Conservation (phyloP, 2,113 vertebrate genomes). For the Stegostoma tigrinum region DNA sequence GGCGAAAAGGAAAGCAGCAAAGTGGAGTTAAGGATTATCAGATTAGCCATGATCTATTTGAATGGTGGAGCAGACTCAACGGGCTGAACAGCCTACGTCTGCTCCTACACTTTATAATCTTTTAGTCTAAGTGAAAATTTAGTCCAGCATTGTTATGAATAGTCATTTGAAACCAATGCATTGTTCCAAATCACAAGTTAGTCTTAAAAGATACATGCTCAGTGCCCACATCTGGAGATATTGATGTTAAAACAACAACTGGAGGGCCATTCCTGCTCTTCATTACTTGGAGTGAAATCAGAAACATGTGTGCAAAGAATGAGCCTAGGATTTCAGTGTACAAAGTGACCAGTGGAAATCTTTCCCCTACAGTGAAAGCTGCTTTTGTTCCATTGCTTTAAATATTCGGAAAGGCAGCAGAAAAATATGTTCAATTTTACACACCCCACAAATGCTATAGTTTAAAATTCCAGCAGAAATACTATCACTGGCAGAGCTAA, state of each 20-base stretch:
- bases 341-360: not conserved
- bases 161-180: not conserved
- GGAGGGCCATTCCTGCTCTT: not conserved
- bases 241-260: constrained; percentile 12
- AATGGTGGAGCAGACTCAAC: too few relatives aligned
- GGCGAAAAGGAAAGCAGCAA: too few relatives aligned
- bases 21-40: too few relatives aligned
- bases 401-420: not conserved
- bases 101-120: too few relatives aligned
- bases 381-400: not conserved
- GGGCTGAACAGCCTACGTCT: too few relatives aligned
- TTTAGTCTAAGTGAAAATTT: not conserved
- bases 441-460: not conserved
- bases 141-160: not conserved
- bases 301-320: constrained; percentile 9
- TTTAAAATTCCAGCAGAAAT: not conserved
- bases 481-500: not conserved
- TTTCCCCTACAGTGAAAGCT: not conserved
- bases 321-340: not conserved
- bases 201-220: not conserved
- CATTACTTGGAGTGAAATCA: not conserved
- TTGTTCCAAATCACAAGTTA: not conserved
- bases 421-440: not conserved
- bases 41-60: too few relatives aligned
- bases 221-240: not conserved